phyloP scores from a whole-genome alignment of 1,140 invertebrate species.

The Apis mellifera region Amel_HAv3.1 CM009944.2:10591001-10591500 shows the following conservation, averaged over 20 bases:
- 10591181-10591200: too few relatives aligned
- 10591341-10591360: slow-evolving; percentile 60
- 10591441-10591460: slow-evolving; percentile 28
- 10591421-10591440: slow-evolving; percentile 61
- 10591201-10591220: too few relatives aligned
- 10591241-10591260: neutral
- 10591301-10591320: neutral
- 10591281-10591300: slow-evolving; percentile 35
- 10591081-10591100: too few relatives aligned
- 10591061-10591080: neutral
- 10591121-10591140: neutral
- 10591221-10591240: too few relatives aligned
- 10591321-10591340: slow-evolving; percentile 7
- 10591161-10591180: too few relatives aligned
- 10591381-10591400: slow-evolving; percentile 60
- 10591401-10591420: slow-evolving; percentile 64
- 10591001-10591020: too few relatives aligned
- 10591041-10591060: neutral
- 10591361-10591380: slow-evolving; percentile 60
- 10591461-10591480: neutral
- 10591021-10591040: neutral
- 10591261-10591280: slow-evolving; percentile 36
- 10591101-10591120: too few relatives aligned
- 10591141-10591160: neutral
- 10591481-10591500: neutral